A percentile compares a stretch with the other conserved stretches of the same genome.
Conservation (phyloP, 2,888 invertebrate genomes). For the Plagodis pulveraria region DNA sequence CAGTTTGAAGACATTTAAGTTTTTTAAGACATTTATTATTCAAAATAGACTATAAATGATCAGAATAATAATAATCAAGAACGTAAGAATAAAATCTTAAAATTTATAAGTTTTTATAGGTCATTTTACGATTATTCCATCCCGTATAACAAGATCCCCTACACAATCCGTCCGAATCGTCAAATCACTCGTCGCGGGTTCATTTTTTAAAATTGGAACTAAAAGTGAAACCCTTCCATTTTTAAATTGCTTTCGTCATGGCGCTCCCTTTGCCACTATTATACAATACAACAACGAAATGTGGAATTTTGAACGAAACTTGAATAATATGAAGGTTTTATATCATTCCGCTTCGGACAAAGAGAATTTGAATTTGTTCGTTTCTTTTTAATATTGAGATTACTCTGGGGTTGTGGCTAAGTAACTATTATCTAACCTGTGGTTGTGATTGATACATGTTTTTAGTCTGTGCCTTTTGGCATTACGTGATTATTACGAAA, state of each 20-base stretch:
- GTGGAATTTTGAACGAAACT: constrained; percentile 42
- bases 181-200: constrained; percentile 78
- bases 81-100: too few species aligned
- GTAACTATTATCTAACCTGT: too few species aligned
- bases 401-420: background rate
- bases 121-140: constrained; percentile 49
- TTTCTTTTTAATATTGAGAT: constrained; percentile 10
- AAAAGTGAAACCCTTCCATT: constrained; percentile 81
- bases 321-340: constrained; percentile 44
- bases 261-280: constrained; percentile 74
- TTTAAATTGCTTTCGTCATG: constrained; percentile 82
- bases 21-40: too few species aligned
- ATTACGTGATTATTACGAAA: too few species aligned
- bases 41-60: too few species aligned
- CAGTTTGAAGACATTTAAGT: too few species aligned
- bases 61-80: too few species aligned
- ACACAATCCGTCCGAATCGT: constrained; percentile 77
- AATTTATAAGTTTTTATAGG: background rate
- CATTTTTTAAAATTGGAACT: constrained; percentile 81
- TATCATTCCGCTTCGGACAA: constrained; percentile 45
- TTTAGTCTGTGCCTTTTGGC: too few species aligned
- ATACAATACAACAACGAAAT: constrained; percentile 59
- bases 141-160: constrained; percentile 66
- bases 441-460: too few species aligned
- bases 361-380: constrained; percentile 48